These are phyloP conservation scores for Drosophila grimshawi DNA, from an alignment of 1,140 invertebrate species.

Conservation along the genomic window DNA sequence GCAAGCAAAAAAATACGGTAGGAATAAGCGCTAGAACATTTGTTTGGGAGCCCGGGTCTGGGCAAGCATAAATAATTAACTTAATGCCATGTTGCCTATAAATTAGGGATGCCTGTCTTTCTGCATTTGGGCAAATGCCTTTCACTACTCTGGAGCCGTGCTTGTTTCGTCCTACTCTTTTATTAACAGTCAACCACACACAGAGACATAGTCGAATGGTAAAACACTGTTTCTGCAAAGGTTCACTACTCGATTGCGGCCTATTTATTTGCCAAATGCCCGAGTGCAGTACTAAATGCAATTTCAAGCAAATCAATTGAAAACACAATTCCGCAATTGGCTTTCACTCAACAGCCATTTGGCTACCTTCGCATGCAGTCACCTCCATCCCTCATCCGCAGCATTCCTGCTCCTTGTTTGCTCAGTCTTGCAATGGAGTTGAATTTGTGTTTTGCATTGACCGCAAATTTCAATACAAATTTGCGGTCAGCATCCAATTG, in stretches of 20 bases:
- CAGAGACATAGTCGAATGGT: not conserved
- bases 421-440: constrained; percentile 64
- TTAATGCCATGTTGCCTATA: constrained; percentile 81
- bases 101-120: constrained; percentile 74
- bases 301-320: constrained; percentile 80
- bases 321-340: constrained; percentile 74
- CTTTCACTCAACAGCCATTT: constrained; percentile 56
- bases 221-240: not conserved
- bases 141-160: constrained; percentile 33
- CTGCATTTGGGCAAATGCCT: constrained; percentile 65
- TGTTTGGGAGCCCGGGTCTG: constrained; percentile 42
- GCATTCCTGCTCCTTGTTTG: constrained; percentile 33
- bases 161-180: constrained; percentile 26
- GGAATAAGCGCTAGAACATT: not conserved
- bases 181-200: constrained; percentile 30
- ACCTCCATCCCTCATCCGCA: not conserved
- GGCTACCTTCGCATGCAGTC: not conserved
- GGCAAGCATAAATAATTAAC: constrained; percentile 78
- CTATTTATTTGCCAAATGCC: constrained; percentile 66
- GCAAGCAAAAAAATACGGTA: constrained; percentile 8
- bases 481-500: constrained; percentile 72
- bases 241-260: constrained; percentile 30
- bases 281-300: constrained; percentile 70
- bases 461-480: constrained; percentile 82
- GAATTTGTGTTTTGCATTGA: constrained; percentile 79